Conservation (phyloP, 2,113 vertebrate species). For the Tenrec ecaudatus region DNA sequence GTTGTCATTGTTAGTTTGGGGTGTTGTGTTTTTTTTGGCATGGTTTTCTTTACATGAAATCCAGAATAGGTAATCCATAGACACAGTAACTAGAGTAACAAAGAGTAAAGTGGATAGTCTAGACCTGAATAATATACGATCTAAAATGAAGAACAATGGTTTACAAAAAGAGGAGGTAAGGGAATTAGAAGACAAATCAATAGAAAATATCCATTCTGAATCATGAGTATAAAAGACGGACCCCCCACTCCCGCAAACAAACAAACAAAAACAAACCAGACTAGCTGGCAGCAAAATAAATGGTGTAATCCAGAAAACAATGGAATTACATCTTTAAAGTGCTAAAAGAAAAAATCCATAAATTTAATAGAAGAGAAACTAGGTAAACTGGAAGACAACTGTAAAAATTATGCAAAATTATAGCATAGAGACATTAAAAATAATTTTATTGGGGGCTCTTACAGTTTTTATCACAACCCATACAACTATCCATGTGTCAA, state of each 20-base stretch:
- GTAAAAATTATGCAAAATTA: not conserved
- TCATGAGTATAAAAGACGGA: not conserved
- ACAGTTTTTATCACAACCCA: no score
- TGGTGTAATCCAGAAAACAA: not conserved
- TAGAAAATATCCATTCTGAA: not conserved
- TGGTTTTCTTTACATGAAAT: no score
- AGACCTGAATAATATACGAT: constrained; percentile 1
- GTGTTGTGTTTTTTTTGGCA: no score
- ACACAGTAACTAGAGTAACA: not conserved
- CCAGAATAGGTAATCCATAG: not conserved
- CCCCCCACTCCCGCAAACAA: no score
- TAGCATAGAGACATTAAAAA: no score
- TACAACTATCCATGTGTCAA: no score
- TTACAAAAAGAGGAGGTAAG: not conserved
- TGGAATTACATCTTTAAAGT: not conserved
- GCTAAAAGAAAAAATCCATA: not conserved
- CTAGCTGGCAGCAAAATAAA: not conserved
- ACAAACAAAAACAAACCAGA: no score
- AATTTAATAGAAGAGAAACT: not conserved
- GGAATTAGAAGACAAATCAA: not conserved
- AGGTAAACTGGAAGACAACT: no score
- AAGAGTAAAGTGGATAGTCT: not conserved
- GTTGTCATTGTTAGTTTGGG: no score
- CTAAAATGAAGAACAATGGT: not conserved
- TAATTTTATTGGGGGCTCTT: no score